These are phyloP conservation scores for Lutjanus erythropterus DNA, from an alignment of 2,113 vertebrate genomes.

Conservation along the genomic window DNA sequence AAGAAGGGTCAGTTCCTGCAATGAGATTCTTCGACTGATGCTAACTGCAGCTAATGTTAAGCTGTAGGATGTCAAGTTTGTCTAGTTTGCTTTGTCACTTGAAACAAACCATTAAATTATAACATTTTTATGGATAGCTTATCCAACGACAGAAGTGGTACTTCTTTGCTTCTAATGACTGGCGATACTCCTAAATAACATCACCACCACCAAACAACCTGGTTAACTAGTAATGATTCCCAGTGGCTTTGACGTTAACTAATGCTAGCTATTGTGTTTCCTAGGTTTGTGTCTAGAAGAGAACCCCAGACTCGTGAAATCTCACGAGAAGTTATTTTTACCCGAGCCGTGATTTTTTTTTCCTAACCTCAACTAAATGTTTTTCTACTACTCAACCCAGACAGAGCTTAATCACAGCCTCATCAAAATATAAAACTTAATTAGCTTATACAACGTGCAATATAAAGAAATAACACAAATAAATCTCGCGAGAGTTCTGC, in stretches of 20 bases:
- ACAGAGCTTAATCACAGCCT: no score
- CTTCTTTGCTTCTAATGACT: not conserved
- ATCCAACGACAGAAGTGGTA: not conserved
- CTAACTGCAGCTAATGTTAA: constrained; percentile 21
- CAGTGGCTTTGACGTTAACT: constrained; percentile 25
- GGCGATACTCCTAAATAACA: not conserved
- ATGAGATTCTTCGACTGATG: not conserved
- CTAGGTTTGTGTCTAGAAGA: no score
- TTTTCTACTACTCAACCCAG: no score
- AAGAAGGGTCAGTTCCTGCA: not conserved
- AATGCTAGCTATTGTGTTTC: constrained; percentile 22
- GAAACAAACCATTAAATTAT: not conserved
- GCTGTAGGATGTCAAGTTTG: not conserved
- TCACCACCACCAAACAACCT: not conserved
- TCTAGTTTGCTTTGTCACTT: not conserved
- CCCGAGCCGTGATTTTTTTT: no score
- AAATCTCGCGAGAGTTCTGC: no score
- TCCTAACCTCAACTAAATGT: no score
- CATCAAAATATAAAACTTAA: no score
- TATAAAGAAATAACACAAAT: no score
- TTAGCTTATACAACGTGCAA: no score
- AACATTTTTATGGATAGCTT: not conserved
- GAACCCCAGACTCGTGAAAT: no score
- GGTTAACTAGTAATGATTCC: not conserved
- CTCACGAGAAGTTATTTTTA: no score